Evolutionary conservation across 2,888 invertebrate species (phyloP).

Genomic region (Scaptomyza parva): DNA sequence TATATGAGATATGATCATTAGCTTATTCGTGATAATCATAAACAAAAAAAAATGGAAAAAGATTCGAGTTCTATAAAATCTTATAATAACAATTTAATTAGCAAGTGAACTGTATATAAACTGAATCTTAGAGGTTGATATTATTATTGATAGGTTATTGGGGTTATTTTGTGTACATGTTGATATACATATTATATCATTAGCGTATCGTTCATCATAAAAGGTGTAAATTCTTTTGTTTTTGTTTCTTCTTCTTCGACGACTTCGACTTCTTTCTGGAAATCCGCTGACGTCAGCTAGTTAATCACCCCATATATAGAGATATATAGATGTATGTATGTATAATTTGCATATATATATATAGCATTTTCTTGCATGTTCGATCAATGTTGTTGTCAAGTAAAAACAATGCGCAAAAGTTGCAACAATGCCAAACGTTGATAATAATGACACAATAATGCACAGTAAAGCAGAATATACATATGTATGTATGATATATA

Average conservation of each 20-base stretch:
- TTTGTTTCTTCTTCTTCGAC: too few relatives aligned
- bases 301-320: conserved; percentile 9
- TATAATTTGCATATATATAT: conserved; percentile 12
- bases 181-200: too few relatives aligned
- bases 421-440: conserved; percentile 64
- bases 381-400: conserved; percentile 16
- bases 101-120: conserved; percentile 3
- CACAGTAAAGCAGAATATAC: conserved; percentile 34
- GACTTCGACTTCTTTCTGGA: background rate
- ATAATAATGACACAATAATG: conserved; percentile 66
- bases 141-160: background rate
- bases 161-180: too few relatives aligned
- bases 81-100: background rate
- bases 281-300: conserved; percentile 40
- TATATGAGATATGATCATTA: too few relatives aligned
- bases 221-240: conserved; percentile 16
- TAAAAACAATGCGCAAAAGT: conserved; percentile 66
- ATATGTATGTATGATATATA: background rate
- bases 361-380: conserved; percentile 13
- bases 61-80: background rate
- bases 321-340: background rate
- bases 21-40: conserved; percentile 28
- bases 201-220: background rate
- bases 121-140: too few relatives aligned
- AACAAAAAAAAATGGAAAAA: conserved; percentile 6